Conservation (phyloP, 1,140 invertebrate genomes). For the Stegodyphus dumicola region DNA sequence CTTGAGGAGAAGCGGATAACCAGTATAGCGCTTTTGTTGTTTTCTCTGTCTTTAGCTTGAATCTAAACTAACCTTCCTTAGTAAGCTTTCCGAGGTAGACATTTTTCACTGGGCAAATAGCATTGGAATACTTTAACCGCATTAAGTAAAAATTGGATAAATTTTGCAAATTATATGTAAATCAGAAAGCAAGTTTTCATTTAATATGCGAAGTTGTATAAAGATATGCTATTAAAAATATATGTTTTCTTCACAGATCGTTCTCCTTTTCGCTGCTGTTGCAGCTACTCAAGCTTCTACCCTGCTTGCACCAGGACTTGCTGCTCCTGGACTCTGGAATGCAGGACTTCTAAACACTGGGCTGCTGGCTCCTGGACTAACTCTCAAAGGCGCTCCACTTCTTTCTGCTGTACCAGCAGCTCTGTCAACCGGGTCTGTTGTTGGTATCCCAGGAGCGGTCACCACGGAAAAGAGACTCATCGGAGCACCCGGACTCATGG, state of each 20-base stretch:
- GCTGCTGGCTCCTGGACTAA: background rate
- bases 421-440: background rate
- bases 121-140: no score
- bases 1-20: no score
- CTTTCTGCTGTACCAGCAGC: background rate
- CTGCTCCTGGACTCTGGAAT: background rate
- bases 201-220: background rate
- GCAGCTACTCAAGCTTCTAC: conserved; percentile 1
- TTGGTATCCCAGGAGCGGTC: conserved; percentile 20
- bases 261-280: background rate
- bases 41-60: no score
- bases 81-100: no score
- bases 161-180: no score
- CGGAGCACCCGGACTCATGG: conserved; percentile 10
- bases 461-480: conserved; percentile 29
- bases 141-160: no score
- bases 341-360: background rate
- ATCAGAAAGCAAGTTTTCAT: no score
- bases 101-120: no score
- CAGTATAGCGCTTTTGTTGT: no score
- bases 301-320: background rate
- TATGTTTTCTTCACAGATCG: background rate
- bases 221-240: background rate
- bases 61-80: no score
- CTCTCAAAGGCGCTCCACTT: background rate